Base-by-base conservation (phyloP, 1,140 invertebrate species). In the Nautilus pompilius region DNA sequence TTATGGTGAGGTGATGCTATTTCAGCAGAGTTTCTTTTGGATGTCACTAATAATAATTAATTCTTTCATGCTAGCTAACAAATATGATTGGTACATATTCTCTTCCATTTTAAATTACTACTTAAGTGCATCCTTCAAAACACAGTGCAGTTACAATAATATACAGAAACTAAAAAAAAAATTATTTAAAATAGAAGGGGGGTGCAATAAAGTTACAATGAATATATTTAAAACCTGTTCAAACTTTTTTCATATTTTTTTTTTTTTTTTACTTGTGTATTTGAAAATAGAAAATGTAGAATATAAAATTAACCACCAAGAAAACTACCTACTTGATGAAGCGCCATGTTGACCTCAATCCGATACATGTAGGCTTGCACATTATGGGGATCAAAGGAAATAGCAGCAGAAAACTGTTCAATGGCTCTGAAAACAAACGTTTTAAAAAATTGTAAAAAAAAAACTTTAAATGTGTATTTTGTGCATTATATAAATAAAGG, bases 331-430 rank as follows among this genome's bases (percentile, higher is more conserved):
- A 80, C 77, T 63, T 82, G 74, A 71, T 79, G 77, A 55, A 82
- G 71, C 57, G 76, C 76, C 41, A 75, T 70, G 59, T 81, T 81
- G 8, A 78, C 78, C 56, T 82, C 78, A 36, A 72, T 78, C 28
- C 80, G 60, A 54, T 80, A 82, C 3, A 82, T 71, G 68, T 82
- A 82, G 0, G 80, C 80, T 68, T 79, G 70, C 3, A 83, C 73
- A 68, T 80, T 80, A 4, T 78, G 80, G 2, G 81, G 81, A 36
- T 82, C 79, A 24, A 79, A 74, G 65, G 79, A 80, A 56, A 83
- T 80, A 10, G 79, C 80, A 26, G 73, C 61, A 3, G 74, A 74
- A 63, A 81, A 83, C 45, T 77, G 75, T 70, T 81, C 76, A 22
- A 81, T 80, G n/a, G 80, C 81, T 66, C 79, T 82, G 58, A 49